phyloP scores from a whole-genome alignment of 2,888 invertebrate genomes.

The Aplocera efformata region DNA sequence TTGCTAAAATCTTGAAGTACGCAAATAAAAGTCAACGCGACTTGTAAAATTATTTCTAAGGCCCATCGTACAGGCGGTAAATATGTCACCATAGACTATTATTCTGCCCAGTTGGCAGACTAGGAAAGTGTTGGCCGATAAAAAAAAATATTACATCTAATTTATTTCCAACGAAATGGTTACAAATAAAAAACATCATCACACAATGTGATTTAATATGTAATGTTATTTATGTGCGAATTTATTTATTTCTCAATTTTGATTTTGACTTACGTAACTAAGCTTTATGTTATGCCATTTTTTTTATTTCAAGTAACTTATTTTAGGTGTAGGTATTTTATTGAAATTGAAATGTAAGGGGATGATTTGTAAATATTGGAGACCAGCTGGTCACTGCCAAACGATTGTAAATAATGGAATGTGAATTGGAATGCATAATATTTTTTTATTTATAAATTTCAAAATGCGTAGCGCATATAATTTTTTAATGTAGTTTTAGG shows the following conservation, averaged over 20 bases:
- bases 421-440: conserved; percentile 21
- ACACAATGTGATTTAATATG: conserved; percentile 22
- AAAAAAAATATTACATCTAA: conserved; percentile 10
- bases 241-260: conserved; percentile 24
- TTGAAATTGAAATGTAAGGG: conserved; percentile 21
- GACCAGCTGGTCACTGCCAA: conserved; percentile 74
- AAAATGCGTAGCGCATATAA: no score
- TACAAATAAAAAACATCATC: conserved; percentile 18
- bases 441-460: neutral
- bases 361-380: conserved; percentile 28
- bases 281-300: conserved; percentile 44
- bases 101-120: conserved; percentile 8
- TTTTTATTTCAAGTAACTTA: conserved; percentile 39
- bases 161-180: conserved; percentile 14
- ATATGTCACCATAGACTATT: conserved; percentile 12
- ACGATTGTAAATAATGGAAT: conserved; percentile 45
- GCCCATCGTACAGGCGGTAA: conserved; percentile 8
- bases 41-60: no score
- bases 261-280: conserved; percentile 22
- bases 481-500: no score
- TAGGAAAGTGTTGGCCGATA: conserved; percentile 5
- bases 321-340: conserved; percentile 42
- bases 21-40: no score
- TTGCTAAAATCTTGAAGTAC: no score
- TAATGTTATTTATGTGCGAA: conserved; percentile 14